These are phyloP conservation scores for Odontesthes bonariensis DNA, from an alignment of 2,113 vertebrate genomes.

Conservation along the genomic window DNA sequence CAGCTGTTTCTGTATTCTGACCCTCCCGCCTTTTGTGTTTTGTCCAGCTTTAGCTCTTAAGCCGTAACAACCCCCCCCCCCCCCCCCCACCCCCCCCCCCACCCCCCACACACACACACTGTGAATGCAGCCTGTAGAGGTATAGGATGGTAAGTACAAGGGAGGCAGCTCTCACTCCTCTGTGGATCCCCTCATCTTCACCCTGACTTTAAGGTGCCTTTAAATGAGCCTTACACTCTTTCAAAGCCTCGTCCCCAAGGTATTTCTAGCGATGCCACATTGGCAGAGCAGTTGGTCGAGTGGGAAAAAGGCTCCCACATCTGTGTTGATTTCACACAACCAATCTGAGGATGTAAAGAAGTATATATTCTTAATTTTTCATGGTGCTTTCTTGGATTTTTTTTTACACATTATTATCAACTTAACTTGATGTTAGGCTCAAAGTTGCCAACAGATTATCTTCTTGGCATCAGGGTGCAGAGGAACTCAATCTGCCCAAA, in stretches of 20 bases:
- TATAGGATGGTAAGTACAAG: constrained; percentile 56
- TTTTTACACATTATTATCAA: constrained; percentile 16
- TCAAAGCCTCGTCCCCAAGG: constrained; percentile 46
- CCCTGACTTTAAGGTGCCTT: constrained; percentile 57
- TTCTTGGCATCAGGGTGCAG: neutral
- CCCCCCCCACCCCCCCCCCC: constrained; percentile 19
- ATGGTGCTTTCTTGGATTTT: neutral
- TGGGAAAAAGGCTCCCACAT: constrained; percentile 37
- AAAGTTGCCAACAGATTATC: constrained; percentile 1
- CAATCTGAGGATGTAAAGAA: constrained; percentile 16
- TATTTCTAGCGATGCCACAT: constrained; percentile 45
- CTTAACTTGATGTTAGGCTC: constrained; percentile 3
- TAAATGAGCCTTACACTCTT: constrained; percentile 56
- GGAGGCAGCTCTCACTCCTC: constrained; percentile 53
- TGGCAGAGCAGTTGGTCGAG: constrained; percentile 29
- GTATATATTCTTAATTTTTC: constrained; percentile 4
- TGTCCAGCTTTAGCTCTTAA: constrained; percentile 50
- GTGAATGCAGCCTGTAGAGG: constrained; percentile 43
- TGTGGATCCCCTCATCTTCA: constrained; percentile 60
- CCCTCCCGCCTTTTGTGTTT: constrained; percentile 39
- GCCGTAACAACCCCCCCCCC: constrained; percentile 23
- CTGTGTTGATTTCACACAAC: constrained; percentile 6
- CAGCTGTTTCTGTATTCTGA: constrained; percentile 42
- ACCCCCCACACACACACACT: constrained; percentile 18
- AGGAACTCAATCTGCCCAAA: neutral